These are phyloP conservation scores for Pseudopodoces humilis DNA, from an alignment of 2,113 vertebrate genomes.

Conservation along the genomic window DNA sequence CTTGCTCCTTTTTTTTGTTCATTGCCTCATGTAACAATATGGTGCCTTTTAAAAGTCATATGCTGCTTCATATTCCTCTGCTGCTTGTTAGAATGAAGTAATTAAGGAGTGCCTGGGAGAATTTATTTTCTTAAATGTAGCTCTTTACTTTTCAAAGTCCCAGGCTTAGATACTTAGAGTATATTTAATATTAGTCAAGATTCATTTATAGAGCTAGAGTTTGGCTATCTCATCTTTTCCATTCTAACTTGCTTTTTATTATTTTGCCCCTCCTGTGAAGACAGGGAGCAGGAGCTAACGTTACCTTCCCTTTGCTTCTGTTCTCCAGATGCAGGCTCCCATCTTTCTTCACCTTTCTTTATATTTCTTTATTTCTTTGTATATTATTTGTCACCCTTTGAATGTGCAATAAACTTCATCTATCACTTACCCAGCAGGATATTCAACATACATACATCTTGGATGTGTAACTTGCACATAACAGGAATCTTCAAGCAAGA, in stretches of 20 bases:
- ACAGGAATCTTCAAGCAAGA: neutral
- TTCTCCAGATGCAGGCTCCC: neutral
- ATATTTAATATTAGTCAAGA: neutral
- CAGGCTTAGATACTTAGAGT: neutral
- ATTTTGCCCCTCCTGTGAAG: neutral
- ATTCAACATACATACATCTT: neutral
- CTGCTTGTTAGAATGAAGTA: neutral
- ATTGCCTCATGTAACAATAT: neutral
- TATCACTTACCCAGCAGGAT: neutral
- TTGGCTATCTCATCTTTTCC: neutral
- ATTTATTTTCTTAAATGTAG: neutral
- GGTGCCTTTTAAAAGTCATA: neutral
- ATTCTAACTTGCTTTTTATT: neutral
- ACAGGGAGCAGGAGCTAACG: neutral
- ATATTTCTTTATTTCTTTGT: neutral
- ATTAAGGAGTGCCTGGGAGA: neutral
- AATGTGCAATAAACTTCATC: neutral
- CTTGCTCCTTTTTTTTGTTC: neutral
- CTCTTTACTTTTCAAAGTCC: neutral
- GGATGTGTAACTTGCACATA: neutral
- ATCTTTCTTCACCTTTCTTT: neutral
- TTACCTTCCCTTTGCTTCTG: neutral
- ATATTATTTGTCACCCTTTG: neutral
- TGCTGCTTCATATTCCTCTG: neutral
- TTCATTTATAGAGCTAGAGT: neutral